These are phyloP conservation scores for Phallusia fumigata DNA, from an alignment of 23 tunicate genomes.

Conservation along the genomic window DNA sequence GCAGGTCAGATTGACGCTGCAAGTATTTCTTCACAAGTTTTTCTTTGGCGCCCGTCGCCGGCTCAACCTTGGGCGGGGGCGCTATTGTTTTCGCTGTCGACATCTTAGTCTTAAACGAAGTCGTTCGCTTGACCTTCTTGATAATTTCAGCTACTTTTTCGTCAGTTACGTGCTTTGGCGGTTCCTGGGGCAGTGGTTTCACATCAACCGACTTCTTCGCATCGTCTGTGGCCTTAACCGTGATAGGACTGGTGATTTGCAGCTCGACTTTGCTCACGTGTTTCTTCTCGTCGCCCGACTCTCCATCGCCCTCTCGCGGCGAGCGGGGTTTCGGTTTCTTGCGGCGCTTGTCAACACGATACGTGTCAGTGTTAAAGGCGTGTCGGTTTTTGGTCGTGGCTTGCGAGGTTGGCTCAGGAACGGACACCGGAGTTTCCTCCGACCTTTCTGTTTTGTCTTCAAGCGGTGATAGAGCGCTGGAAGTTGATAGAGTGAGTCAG, in stretches of 20 bases:
- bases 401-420: background rate
- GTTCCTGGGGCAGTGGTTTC: background rate
- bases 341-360: slow-evolving; percentile 32
- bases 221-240: background rate
- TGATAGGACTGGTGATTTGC: background rate
- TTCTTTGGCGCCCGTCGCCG: slow-evolving; percentile 23
- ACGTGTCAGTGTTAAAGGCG: slow-evolving; percentile 47
- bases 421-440: background rate
- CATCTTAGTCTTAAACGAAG: background rate
- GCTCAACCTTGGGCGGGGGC: slow-evolving; percentile 37
- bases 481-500: background rate
- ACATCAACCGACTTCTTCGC: background rate
- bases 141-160: slow-evolving; percentile 20
- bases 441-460: background rate
- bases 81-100: background rate
- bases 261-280: slow-evolving; percentile 11
- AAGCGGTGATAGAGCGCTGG: background rate
- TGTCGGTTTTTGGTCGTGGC: background rate
- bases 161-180: background rate
- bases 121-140: slow-evolving; percentile 38
- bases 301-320: slow-evolving; percentile 7
- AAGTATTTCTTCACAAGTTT: slow-evolving; percentile 17
- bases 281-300: background rate
- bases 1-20: background rate
- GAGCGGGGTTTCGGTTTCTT: slow-evolving; percentile 16